phyloP scores from a whole-genome alignment of 2,797 vertebrate species.

The Lates japonicus region DNA sequence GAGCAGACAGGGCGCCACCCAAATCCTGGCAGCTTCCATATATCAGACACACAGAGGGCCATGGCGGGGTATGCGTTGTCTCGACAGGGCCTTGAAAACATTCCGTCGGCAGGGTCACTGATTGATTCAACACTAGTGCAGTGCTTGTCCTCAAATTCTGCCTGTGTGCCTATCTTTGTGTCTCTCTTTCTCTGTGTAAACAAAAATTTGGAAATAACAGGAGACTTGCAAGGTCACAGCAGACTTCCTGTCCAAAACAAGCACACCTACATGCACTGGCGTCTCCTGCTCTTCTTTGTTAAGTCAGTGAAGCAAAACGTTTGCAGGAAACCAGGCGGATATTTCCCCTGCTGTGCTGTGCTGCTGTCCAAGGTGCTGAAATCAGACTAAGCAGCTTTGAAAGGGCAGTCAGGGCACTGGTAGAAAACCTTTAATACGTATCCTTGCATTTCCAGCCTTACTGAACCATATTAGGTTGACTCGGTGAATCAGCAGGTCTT shows the following conservation, averaged over 20 bases:
- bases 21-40: constrained; percentile 75
- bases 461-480: neutral
- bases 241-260: neutral
- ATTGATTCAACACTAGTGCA: constrained; percentile 48
- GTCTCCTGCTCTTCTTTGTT: neutral
- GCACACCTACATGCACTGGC: neutral
- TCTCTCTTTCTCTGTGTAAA: constrained; percentile 4
- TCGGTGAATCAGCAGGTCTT: constrained; percentile 3
- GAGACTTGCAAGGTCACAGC: neutral
- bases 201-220: neutral
- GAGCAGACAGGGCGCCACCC: constrained; percentile 81
- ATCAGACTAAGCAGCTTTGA: constrained; percentile 28
- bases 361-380: constrained; percentile 76
- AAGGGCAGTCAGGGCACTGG: constrained; percentile 28
- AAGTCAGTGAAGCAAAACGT: neutral
- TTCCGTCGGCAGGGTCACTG: constrained; percentile 61
- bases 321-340: neutral
- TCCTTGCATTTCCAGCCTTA: neutral
- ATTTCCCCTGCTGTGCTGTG: constrained; percentile 24
- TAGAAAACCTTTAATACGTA: constrained; percentile 15
- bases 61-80: constrained; percentile 40
- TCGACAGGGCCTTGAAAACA: constrained; percentile 41
- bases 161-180: neutral
- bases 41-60: constrained; percentile 66
- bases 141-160: constrained; percentile 19